Evolutionary conservation across 2,113 vertebrate species (phyloP).

Genomic region (Guaruba guarouba): DNA sequence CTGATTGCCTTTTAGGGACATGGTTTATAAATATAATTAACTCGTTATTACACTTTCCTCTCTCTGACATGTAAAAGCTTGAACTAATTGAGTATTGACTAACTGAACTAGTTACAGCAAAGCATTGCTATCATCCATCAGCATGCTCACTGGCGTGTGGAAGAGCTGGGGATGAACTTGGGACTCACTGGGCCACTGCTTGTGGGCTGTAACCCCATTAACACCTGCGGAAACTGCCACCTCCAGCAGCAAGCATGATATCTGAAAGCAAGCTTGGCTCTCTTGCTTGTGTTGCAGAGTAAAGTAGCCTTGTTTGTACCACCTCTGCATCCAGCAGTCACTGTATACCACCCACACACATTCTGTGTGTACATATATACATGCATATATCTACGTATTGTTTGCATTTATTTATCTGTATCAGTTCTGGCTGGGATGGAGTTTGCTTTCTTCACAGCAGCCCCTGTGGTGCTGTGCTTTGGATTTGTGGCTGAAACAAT

Average conservation of each 20-base stretch:
- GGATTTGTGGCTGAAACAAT: not conserved
- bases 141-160: not conserved
- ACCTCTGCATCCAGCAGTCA: not conserved
- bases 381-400: not conserved
- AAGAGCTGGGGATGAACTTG: not conserved
- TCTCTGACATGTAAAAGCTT: not conserved
- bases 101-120: not conserved
- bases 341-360: not conserved
- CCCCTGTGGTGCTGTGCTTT: not conserved
- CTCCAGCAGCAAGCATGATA: not conserved
- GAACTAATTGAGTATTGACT: not conserved
- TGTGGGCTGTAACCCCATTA: not conserved
- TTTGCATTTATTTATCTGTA: not conserved
- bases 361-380: not conserved
- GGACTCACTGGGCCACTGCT: not conserved
- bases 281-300: not conserved
- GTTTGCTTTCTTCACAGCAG: not conserved
- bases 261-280: not conserved
- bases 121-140: not conserved
- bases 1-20: not conserved
- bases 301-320: not conserved
- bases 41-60: not conserved
- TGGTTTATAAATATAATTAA: constrained; percentile 3
- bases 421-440: accelerated
- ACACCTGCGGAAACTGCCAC: not conserved